Evolutionary conservation across 23 tunicate genomes (phyloP), one percentile per base, ranked within the genome.

Genomic region (Diplosoma virens): DNA sequence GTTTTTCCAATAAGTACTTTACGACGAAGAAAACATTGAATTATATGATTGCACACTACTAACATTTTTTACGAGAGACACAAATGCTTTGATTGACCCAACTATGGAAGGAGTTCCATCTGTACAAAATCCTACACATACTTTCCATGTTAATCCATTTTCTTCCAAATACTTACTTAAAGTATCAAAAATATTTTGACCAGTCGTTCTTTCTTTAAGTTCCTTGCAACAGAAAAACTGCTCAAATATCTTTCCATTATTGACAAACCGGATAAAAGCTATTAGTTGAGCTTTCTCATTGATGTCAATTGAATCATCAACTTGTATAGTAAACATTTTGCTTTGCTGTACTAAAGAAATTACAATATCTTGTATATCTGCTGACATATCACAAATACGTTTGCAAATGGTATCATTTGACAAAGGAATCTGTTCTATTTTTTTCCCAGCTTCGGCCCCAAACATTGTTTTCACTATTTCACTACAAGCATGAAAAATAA

Each of bases 111-210:
- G 75, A 26, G 75, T 28, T 68, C 75, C 54, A 37, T 68, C 75
- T 14, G 75, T 68, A 68, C 75, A 68, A 35, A 68, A 7, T 68
- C 75, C 75, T 68, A 35, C 54, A 36, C 75, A 68, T 68, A 34
- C 54, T 36, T 68, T 68, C 75, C 75, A 68, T 6, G 75, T 34
- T 37, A 68, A 68, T 36, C 54, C 75, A 22, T 68, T 68, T 68
- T 68, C 75, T 36, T 68, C 75, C 54, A 68, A 68, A 36, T 28
- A 68, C 53, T 68, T 68, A 34, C 26, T 35, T 34, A 68, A 36
- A 35, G 75, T 36, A 37, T 35, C 75, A 68, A 68, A 68, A 68
- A 68, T 37, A 63, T 68, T 54, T 35, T 68, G 53, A 68, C 54
- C 54, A 3, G 75, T 68, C 25, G 75, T 68, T 28, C 75, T 68